Conservation (phyloP, 2,888 invertebrate genomes). For the Pristionchus exspectatus region DNA sequence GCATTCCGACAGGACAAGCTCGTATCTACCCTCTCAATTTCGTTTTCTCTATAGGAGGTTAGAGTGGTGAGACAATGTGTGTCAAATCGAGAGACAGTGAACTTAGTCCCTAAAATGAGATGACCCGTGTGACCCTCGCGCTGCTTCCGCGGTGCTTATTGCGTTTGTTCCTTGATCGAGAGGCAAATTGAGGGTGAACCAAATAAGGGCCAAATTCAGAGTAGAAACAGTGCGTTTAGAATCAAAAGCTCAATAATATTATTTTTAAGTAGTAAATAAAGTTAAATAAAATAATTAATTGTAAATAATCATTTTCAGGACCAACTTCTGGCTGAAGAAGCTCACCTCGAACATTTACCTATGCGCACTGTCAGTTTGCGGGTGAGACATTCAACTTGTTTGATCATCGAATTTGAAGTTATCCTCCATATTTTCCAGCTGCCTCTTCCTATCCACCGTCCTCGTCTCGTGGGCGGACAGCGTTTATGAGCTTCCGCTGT, state of each 20-base stretch:
- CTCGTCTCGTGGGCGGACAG: constrained; percentile 74
- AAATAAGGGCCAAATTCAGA: not conserved
- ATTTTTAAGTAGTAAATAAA: not conserved
- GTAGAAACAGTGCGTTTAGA: not conserved
- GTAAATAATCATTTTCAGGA: constrained; percentile 62
- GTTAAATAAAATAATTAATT: not conserved
- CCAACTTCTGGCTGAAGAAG: constrained; percentile 77
- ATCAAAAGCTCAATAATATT: not conserved
- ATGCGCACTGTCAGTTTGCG: constrained; percentile 74
- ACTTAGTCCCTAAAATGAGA: not conserved
- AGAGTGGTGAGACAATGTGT: not conserved
- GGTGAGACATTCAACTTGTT: constrained; percentile 54
- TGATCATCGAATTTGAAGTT: no score
- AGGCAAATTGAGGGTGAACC: no score
- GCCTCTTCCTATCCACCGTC: constrained; percentile 76
- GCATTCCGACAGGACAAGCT: not conserved
- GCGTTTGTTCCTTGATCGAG: not conserved
- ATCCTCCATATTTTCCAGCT: constrained; percentile 52
- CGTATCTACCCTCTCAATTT: not conserved
- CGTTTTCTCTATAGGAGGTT: not conserved
- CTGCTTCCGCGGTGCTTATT: not conserved
- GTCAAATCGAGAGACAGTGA: not conserved
- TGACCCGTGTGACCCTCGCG: not conserved
- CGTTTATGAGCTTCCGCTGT: constrained; percentile 70
- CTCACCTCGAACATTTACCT: constrained; percentile 78